A percentile compares a stretch with the other conserved stretches of the same genome.
phyloP scores from a whole-genome alignment of 2,797 vertebrate species.

The Molossus alvarezi region DNA sequence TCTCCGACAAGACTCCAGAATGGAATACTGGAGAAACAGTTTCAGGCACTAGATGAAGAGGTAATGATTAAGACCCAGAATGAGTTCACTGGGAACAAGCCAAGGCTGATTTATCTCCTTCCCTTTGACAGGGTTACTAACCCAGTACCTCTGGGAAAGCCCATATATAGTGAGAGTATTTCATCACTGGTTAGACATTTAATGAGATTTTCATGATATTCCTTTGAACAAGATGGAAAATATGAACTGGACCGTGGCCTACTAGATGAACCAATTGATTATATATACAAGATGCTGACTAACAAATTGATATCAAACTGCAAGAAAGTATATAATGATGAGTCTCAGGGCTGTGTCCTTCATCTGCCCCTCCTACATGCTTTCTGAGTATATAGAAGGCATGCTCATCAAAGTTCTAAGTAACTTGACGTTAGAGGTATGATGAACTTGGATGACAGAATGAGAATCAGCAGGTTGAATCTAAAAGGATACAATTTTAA shows the following conservation, averaged over 20 bases:
- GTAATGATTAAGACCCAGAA: not conserved
- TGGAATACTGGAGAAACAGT: not conserved
- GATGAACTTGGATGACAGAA: slow-evolving; percentile 5
- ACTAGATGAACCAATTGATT: not conserved
- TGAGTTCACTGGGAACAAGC: slow-evolving; percentile 1
- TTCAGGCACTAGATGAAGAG: not conserved
- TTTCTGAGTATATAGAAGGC: slow-evolving; percentile 23
- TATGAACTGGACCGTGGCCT: not conserved
- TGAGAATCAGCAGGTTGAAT: slow-evolving; percentile 5
- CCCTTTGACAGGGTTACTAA: not conserved
- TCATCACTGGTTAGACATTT: not conserved
- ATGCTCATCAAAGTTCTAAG: not conserved
- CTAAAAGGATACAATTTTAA: slow-evolving; percentile 47
- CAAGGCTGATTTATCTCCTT: not conserved
- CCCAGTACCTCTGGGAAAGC: not conserved
- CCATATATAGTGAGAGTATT: not conserved
- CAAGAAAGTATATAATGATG: not conserved
- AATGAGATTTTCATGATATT: slow-evolving; percentile 17
- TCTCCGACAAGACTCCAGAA: slow-evolving; percentile 10
- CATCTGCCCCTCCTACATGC: not conserved
- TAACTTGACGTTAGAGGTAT: not conserved
- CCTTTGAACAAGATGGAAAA: slow-evolving; percentile 45
- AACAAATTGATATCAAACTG: not conserved
- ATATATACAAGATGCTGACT: not conserved
- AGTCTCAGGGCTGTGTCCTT: not conserved